Evolutionary conservation across 2,113 vertebrate species (phyloP).

Genomic region (Cyprinus carpio): DNA sequence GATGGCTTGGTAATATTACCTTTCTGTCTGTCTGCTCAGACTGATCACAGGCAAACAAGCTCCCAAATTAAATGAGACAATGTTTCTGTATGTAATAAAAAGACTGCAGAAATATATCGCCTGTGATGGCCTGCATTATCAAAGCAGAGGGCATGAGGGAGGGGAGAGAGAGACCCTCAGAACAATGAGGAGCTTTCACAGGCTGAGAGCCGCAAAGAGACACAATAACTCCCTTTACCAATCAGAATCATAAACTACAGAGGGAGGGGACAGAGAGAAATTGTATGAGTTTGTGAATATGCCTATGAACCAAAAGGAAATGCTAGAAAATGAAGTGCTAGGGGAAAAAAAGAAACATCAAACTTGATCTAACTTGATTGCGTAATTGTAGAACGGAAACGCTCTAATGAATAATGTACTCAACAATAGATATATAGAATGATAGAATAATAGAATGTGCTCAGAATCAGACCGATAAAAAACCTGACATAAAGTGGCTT

Average conservation of each 20-base stretch:
- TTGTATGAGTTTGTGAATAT: background rate
- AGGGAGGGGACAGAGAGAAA: background rate
- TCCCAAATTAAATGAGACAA: slow-evolving; percentile 5
- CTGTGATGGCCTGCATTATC: slow-evolving; percentile 2
- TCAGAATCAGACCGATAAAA: background rate
- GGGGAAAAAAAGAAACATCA: no score
- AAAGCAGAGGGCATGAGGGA: background rate
- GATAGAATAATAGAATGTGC: background rate
- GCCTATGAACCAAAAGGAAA: background rate
- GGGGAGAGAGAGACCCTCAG: slow-evolving; percentile 25
- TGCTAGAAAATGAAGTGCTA: background rate
- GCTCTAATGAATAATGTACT: background rate
- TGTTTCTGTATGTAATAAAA: slow-evolving; percentile 22
- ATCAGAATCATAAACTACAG: slow-evolving; percentile 45
- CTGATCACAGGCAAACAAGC: background rate
- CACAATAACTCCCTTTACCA: slow-evolving; percentile 70
- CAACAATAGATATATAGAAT: background rate
- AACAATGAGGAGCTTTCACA: slow-evolving; percentile 72
- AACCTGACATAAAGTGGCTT: background rate
- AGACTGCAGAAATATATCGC: background rate
- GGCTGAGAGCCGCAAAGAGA: slow-evolving; percentile 54
- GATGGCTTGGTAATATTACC: slow-evolving; percentile 5
- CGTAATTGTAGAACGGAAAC: background rate
- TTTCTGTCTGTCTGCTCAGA: background rate
- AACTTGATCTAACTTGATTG: no score